phyloP scores from a whole-genome alignment of 2,888 invertebrate genomes.

The Hypomecis atomaria region DNA sequence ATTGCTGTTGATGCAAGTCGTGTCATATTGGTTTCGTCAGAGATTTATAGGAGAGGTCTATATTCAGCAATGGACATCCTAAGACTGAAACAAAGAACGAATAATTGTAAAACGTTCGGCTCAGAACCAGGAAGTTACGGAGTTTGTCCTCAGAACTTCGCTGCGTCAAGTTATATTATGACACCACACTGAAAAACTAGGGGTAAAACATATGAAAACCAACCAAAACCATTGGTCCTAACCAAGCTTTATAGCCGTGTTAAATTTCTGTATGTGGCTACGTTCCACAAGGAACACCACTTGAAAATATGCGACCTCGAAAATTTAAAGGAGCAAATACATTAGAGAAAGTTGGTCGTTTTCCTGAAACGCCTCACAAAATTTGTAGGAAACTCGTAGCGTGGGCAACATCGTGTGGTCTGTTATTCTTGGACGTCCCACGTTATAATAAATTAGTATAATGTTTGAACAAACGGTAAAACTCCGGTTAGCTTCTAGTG shows the following conservation, averaged over 20 bases:
- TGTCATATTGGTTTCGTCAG: too few relatives aligned
- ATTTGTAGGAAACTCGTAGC: slow-evolving; percentile 13
- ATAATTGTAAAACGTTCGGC: too few relatives aligned
- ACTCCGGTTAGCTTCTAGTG: not conserved
- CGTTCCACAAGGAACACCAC: not conserved
- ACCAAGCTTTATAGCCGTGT: not conserved
- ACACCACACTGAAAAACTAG: too few relatives aligned
- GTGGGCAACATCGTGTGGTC: slow-evolving; percentile 7
- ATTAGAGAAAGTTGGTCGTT: slow-evolving; percentile 14
- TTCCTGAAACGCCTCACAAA: slow-evolving; percentile 7
- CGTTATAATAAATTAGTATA: slow-evolving; percentile 9
- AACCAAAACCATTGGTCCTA: slow-evolving; percentile 6
- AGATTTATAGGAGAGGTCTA: too few relatives aligned
- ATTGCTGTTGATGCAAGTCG: too few relatives aligned
- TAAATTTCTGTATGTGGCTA: slow-evolving; percentile 17
- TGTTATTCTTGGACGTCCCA: slow-evolving; percentile 13
- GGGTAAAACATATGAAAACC: not conserved
- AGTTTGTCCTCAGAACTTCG: too few relatives aligned
- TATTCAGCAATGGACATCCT: too few relatives aligned
- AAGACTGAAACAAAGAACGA: too few relatives aligned
- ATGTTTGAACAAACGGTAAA: slow-evolving; percentile 9
- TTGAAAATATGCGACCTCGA: slow-evolving; percentile 13
- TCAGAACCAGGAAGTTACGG: too few relatives aligned
- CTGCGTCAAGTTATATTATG: too few relatives aligned
- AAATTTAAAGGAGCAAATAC: slow-evolving; percentile 14